Evolutionary conservation across 2,888 invertebrate genomes (phyloP), one percentile per base, ranked within the genome.

Genomic region (Aquatica leii): DNA sequence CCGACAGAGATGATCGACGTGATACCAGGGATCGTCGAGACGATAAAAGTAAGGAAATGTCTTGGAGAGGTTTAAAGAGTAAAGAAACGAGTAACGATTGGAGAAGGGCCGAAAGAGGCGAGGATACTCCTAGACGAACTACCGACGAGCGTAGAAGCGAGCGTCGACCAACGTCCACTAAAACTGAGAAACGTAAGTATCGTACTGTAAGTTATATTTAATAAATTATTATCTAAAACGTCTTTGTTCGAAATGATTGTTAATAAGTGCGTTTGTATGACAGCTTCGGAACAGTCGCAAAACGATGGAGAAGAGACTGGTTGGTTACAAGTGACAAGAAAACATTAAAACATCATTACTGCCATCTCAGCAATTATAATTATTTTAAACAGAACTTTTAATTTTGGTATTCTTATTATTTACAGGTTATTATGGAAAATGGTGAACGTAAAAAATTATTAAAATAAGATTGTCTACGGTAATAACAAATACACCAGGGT

Each of bases 101-200:
- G 65, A 51, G 67, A 12, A 53, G 60, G 15, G 49, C 65, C 31
- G 68, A 68, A 12, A 53, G 60, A 15, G 49, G 66, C 31, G 68
- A 68, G 17, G 68, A 69, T 15, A 11, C 50, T 5, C 57, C 59
- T 6, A 52, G 65, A 54, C 49, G 67, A 15, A 62, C 17, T 35
- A 60, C 20, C n/a, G 59, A 59, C 37, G 56, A 58, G 40, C 60
- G 65, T 5, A 37, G 59, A 20, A 56, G 56, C 37, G 56, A 58
- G 40, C 60, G 65, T 5, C 48, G 59, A 20, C 56, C 76, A 9
- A 21, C 48, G 20, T 15, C 77, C 15, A 63, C 73, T 17, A 73
- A 76, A 59, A 71, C 71, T 51, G 79, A 79, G 54, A 80, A 77
- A 74, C 77, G 79, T 80, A 74, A 77, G 78, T 74, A 52, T 21